A percentile compares a stretch with the other conserved stretches of the same genome.
Conservation (phyloP, 1,140 invertebrate species). For the Psilanteris sp. region DNA sequence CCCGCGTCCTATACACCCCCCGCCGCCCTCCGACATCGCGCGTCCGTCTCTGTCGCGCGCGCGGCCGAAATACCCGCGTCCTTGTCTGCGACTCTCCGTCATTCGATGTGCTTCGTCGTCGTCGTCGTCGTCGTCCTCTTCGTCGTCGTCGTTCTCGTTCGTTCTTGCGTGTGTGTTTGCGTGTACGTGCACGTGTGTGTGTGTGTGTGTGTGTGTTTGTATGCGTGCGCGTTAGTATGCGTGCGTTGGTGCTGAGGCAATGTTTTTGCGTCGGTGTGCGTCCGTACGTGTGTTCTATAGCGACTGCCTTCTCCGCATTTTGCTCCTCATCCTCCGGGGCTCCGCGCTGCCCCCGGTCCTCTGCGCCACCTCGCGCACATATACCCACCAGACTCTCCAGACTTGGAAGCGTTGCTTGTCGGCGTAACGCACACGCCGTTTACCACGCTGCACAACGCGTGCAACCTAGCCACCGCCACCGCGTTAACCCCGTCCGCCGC, state of each 20-base stretch:
- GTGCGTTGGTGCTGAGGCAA: conserved; percentile 14
- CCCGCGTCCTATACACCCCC: conserved; percentile 73
- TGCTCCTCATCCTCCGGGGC: conserved; percentile 36
- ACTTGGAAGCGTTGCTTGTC: conserved; percentile 73
- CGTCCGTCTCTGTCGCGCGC: conserved; percentile 22
- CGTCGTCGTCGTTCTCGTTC: conserved; percentile 26
- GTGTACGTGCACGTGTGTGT: neutral
- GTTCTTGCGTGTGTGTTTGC: neutral
- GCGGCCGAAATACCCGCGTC: conserved; percentile 24
- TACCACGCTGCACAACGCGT: conserved; percentile 76
- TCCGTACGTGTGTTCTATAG: conserved; percentile 25
- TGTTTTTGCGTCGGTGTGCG: conserved; percentile 22
- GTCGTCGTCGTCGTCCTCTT: conserved; percentile 40
- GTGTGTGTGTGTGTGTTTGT: too few relatives aligned
- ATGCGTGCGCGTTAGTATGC: neutral
- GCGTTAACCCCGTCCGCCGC: conserved; percentile 28
- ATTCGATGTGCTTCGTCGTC: conserved; percentile 42
- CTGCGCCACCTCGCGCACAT: conserved; percentile 1
- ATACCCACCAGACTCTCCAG: conserved; percentile 25
- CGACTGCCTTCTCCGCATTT: conserved; percentile 32
- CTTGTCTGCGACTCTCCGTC: conserved; percentile 38
- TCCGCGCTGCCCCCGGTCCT: conserved; percentile 17
- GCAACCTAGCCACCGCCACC: conserved; percentile 63
- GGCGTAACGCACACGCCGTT: conserved; percentile 77
- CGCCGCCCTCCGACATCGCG: conserved; percentile 19